These are phyloP conservation scores for Caloenas nicobarica DNA, from an alignment of 2,113 vertebrate genomes.

Conservation along the genomic window DNA sequence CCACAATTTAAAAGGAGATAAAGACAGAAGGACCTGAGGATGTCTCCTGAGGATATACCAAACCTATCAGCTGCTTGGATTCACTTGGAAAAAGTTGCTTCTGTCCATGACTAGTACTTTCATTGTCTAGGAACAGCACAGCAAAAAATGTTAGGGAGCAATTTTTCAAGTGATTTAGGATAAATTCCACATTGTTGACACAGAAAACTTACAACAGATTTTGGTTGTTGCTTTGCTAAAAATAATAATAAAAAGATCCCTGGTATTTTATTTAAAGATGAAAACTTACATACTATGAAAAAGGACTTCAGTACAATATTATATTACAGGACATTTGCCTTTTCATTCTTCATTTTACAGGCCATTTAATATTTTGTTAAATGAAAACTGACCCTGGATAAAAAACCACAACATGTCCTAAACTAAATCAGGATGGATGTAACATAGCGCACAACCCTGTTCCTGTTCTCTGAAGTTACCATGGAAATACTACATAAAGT, in stretches of 20 bases:
- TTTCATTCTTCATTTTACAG: constrained; percentile 64
- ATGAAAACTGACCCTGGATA: constrained; percentile 22
- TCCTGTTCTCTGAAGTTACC: constrained; percentile 46
- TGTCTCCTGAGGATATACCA: neutral
- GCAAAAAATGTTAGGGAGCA: neutral
- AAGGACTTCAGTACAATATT: neutral
- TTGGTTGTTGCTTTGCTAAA: constrained; percentile 12
- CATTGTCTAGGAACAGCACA: neutral
- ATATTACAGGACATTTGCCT: neutral
- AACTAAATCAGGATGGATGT: constrained; percentile 55
- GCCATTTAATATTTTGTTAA: constrained; percentile 29
- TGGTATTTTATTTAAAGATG: constrained; percentile 29
- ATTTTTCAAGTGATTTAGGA: constrained; percentile 10
- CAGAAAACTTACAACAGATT: neutral
- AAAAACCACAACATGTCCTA: neutral
- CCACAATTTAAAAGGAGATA: neutral
- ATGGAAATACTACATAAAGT: constrained; percentile 53
- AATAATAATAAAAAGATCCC: constrained; percentile 37
- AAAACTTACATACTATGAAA: constrained; percentile 48
- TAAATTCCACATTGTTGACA: constrained; percentile 8
- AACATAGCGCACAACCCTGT: neutral
- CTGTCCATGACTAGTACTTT: neutral
- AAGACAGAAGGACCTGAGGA: neutral
- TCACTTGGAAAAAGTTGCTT: neutral
- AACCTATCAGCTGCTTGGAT: neutral